Evolutionary conservation across 2,797 vertebrate genomes (phyloP), one percentile per base, ranked within the genome.

Genomic region (Phrynocephalus guinanensis): DNA sequence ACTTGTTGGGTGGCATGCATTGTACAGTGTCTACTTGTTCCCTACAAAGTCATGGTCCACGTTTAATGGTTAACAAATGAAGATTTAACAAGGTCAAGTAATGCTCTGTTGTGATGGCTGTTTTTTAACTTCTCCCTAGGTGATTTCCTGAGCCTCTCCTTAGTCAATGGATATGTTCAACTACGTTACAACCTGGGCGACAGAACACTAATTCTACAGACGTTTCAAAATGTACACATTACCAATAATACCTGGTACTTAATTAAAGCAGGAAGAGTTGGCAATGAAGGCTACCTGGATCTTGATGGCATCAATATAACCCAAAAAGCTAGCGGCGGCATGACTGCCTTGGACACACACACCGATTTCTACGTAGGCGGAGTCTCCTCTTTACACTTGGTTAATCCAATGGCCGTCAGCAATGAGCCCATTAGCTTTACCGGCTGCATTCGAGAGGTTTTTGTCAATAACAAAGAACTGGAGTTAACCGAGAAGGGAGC

Each of bases 141-240:
- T 90, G 98, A 99, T 91, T 99, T 98, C 92, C 89, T 99, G 86
- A 98, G 97, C 82, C 82, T 99, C 81, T 98, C 97, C 26, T 91
- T 98, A 94, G 94, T 92, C 16, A 97, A 96, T 0, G 96, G 97
- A 52, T 97, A 96, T 87, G 92, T 97, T 87, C 97, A 98, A 93
- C 92, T 98, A 88, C 95, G 97, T 86, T 99, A 98, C 94, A 97
- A 97, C 85, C 97, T 98, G 0, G 98, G 98, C 44, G 98, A 98
- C 20, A 94, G 91, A 89, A 96, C 95, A 26, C 82, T 97, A 60
- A 48, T 96, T 88, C 94, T 98, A 30, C 97, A 96, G 94, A 97
- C 96, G 15, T 71, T 63, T 18, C 93, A 94, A 82, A 93, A 80
- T 63, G 96, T 98, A 79, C 96, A 93, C 20, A n/a, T 33, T 4